phyloP scores from a whole-genome alignment of 2,888 invertebrate genomes.

The Erynnis tages region DNA sequence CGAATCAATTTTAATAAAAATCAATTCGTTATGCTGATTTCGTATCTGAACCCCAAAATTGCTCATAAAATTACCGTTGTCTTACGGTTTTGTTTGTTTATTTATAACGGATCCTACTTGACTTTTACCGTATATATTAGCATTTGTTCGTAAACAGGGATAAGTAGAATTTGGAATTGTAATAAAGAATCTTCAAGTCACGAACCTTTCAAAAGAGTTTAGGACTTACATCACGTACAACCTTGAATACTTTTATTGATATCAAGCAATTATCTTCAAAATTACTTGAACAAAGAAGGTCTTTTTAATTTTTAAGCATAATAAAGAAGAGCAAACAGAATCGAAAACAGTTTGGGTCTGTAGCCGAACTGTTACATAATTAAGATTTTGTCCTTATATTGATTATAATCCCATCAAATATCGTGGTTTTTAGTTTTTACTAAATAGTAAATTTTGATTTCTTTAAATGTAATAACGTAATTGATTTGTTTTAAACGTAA shows the following conservation, averaged over 20 bases:
- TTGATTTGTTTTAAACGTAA: no score
- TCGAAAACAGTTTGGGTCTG: no score
- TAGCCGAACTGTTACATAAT: no score
- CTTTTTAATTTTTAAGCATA: no score
- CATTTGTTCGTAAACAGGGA: constrained; percentile 52
- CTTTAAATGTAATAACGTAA: no score
- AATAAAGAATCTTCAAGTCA: constrained; percentile 57
- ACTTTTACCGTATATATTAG: constrained; percentile 56
- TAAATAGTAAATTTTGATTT: no score
- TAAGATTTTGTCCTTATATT: no score
- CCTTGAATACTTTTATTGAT: constrained; percentile 47
- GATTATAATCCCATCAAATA: no score
- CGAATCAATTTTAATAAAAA: constrained; percentile 12
- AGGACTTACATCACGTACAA: constrained; percentile 45
- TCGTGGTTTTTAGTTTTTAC: no score
- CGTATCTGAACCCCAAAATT: constrained; percentile 36
- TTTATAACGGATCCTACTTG: constrained; percentile 53
- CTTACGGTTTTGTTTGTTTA: constrained; percentile 38
- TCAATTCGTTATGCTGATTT: constrained; percentile 21
- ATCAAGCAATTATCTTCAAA: neutral
- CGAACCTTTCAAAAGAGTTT: constrained; percentile 45
- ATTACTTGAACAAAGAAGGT: no score
- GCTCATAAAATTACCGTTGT: constrained; percentile 44
- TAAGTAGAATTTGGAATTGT: constrained; percentile 46
- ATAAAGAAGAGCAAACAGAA: no score